Conservation (phyloP, 2,113 vertebrate species). For the Corythornis vintsioides region DNA sequence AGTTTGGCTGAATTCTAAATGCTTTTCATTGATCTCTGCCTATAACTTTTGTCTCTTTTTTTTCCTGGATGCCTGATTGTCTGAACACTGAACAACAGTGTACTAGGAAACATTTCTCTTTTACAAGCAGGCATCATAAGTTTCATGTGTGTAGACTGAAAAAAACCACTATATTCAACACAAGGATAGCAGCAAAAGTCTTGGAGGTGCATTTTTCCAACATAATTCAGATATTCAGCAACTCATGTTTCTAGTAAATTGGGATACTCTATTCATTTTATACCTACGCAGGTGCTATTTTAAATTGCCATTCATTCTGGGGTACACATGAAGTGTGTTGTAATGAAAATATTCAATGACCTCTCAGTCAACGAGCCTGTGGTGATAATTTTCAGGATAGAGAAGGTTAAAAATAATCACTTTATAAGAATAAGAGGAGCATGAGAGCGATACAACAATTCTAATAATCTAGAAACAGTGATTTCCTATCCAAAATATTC, state of each 20-base stretch:
- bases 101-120: background rate
- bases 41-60: background rate
- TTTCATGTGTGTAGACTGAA: background rate
- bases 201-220: background rate
- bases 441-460: background rate
- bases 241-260: background rate
- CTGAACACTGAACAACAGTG: background rate
- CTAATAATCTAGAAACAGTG: background rate
- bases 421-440: constrained; percentile 3
- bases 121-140: background rate
- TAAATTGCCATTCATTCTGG: constrained; percentile 13
- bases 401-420: background rate
- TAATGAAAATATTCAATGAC: constrained; percentile 17
- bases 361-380: constrained; percentile 8
- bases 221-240: background rate
- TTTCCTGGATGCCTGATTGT: background rate
- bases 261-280: background rate
- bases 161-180: background rate
- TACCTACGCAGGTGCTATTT: background rate
- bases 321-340: background rate
- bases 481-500: background rate
- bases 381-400: constrained; percentile 40
- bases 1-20: background rate
- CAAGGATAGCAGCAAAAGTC: background rate
- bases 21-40: background rate